Conservation (phyloP, 2,797 vertebrate genomes). For the Sciaenops ocellatus region DNA sequence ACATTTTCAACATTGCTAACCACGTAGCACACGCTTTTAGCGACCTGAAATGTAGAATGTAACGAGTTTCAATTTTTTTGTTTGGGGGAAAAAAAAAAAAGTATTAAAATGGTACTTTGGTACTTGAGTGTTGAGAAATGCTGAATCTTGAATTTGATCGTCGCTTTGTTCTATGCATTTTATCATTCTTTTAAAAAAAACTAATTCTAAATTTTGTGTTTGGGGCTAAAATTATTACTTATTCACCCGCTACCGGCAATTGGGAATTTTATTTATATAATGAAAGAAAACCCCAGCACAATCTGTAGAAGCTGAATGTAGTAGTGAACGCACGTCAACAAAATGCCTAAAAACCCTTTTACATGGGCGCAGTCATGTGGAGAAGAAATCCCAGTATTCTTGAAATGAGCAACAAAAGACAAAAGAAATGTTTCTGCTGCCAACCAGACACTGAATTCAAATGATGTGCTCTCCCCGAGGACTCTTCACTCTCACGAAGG, state of each 20-base stretch:
- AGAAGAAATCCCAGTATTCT: neutral
- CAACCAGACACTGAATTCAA: neutral
- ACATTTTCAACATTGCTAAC: constrained; percentile 43
- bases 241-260: neutral
- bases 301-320: neutral
- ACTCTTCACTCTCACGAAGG: neutral
- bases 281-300: neutral
- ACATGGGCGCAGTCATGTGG: neutral
- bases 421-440: neutral
- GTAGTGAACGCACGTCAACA: neutral
- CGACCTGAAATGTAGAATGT: constrained; percentile 61
- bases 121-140: constrained; percentile 37
- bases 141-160: constrained; percentile 36
- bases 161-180: constrained; percentile 37
- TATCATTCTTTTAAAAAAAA: neutral
- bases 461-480: neutral
- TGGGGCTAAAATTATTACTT: constrained; percentile 11
- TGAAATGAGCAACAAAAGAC: neutral
- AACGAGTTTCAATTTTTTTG: constrained; percentile 44
- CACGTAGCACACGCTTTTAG: constrained; percentile 51
- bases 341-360: constrained; percentile 4
- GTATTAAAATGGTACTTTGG: constrained; percentile 43
- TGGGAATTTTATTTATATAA: neutral
- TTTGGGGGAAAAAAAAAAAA: constrained; percentile 18
- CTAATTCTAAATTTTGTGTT: neutral